Base-by-base conservation (phyloP, 2,888 invertebrate species). In the Craniophora ligustri region DNA sequence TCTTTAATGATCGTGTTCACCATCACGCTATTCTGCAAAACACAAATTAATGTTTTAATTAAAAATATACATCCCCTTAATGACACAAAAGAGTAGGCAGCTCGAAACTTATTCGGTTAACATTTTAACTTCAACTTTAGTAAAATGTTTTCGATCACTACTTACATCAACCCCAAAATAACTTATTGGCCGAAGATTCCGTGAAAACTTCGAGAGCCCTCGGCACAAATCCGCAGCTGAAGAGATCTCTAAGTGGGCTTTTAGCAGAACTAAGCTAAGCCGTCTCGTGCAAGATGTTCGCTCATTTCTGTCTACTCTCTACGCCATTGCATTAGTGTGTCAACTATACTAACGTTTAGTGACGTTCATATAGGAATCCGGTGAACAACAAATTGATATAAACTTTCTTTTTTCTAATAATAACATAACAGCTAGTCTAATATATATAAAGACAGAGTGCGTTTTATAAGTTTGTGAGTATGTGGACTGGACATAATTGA, bases 241-340 rank as follows among this genome's bases (percentile, higher is more conserved):
- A 89, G 88, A 89, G 89, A 88, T 87, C 83, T 89, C 87, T 92
- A 91, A 93, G 92, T 92, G 91, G 90, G 92, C 92, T 93, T 92
- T 92, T 92, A 92, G 91, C 82, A 84, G 82, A 83, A 90, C 88
- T 87, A 84, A 88, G 90, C 89, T 92, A 89, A 93, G 91, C 91
- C 90, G 87, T 88, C 89, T 86, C 81, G 80, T 84, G 86, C 90
- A 89, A 87, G 84, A 88, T 86, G 88, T 88, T 87, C 82, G 79
- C 82, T 88, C 87, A 89, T 89, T 91, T 87, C 86, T 87, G 80
- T 86, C 83, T 84, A 81, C 81, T 78, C 83, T 86, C 83, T 84
- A 81, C 81, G 78, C 83, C 82, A 84, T 84, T 88, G 84, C 85
- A 86, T 87, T 88, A 75, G 68, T 72, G 62, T 75, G 62, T 75